Evolutionary conservation across 1,140 invertebrate species (phyloP), one percentile per base, ranked within the genome.

Genomic region (Arion vulgaris): DNA sequence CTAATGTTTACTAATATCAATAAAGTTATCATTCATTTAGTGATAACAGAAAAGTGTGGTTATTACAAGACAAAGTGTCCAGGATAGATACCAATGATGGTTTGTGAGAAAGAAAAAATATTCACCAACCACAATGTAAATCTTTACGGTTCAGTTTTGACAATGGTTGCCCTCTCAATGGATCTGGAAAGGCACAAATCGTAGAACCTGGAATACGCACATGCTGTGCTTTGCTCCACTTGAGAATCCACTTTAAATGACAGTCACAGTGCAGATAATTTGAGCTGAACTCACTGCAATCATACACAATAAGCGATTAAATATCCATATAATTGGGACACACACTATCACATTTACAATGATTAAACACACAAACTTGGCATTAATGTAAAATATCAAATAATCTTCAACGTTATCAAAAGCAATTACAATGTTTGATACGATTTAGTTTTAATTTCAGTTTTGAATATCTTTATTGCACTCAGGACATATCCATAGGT

Each of bases 231-330:
- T 94, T 93, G 0, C 94, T 93, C 96, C 95, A 97, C 85, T 95
- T 95, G 11, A 95, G 94, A 0, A 97, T 93, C 96, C 96, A 97
- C 57, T 95, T 93, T 0, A 97, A 89, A 57, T 95, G 94, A 89
- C 96, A 97, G 88, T 97, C 95, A 91, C 96, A 97, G 76, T 94
- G 94, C 88, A 97, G 93, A 73, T 87, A 89, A 13, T 88, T 83
- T 0, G 91, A 91, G 62, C 86, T 83, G 79, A 92, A 90, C 72
- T 92, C 90, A 71, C 91, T 92, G 87, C 19, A 57, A 57, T 19
- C 2, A 57, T 15, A 23, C 23, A 57, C 26, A 57, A 19, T 9
- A 57, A 49, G 23, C 23, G 26, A 57, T 57, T 19, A 57, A 57
- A 57, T 19, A 57, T 57, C 9, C 19, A 49, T 49, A 49, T 19